Percentiles rank a stretch among this genome's conserved stretches.
These are phyloP conservation scores for Cryptoblepharus egeriae DNA, from an alignment of 2,797 vertebrate genomes.

Conservation along the genomic window DNA sequence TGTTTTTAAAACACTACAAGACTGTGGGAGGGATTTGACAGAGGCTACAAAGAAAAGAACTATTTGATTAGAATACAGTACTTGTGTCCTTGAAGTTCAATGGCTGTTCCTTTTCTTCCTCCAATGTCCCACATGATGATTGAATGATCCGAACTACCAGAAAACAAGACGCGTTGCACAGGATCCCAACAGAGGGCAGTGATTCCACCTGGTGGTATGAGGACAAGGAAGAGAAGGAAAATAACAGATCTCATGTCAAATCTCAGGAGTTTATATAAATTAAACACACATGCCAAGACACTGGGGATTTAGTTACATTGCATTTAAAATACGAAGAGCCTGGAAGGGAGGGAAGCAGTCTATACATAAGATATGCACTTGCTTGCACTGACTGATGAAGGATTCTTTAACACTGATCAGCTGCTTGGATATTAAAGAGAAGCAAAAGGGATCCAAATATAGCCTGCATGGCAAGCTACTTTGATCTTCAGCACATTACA, in stretches of 20 bases:
- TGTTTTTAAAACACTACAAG: not conserved
- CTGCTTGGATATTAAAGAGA: no score
- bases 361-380: not conserved
- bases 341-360: not conserved
- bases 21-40: not conserved
- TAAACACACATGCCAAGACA: not conserved
- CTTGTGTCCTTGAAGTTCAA: conserved; percentile 98
- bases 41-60: not conserved
- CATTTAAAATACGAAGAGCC: not conserved
- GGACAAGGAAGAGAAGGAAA: conserved; percentile 9
- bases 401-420: no score
- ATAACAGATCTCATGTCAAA: not conserved
- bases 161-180: conserved; percentile 91
- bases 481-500: no score
- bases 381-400: not conserved
- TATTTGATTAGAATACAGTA: conserved; percentile 67
- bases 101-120: conserved; percentile 96
- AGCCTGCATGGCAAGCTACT: no score
- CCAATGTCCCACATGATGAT: conserved; percentile 99
- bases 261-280: not conserved
- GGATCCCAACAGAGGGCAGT: conserved; percentile 97
- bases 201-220: conserved; percentile 84
- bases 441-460: no score
- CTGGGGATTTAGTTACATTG: not conserved
- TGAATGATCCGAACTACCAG: conserved; percentile 95